These are phyloP conservation scores for Syritta pipiens DNA, from an alignment of 2,888 invertebrate genomes.

Conservation along the genomic window DNA sequence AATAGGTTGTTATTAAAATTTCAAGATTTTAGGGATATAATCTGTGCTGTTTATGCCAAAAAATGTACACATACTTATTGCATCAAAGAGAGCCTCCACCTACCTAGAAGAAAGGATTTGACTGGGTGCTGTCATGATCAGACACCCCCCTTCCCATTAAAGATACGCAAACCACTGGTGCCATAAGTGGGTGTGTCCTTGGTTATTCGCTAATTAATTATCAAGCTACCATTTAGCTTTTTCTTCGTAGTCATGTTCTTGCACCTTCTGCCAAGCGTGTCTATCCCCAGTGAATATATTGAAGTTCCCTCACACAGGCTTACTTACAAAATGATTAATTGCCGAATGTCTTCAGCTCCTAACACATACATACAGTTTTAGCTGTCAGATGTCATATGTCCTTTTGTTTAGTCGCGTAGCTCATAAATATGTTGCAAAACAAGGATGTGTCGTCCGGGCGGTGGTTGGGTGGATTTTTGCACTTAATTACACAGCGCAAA, in stretches of 20 bases:
- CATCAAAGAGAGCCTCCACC: too few relatives aligned
- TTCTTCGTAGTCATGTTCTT: slow-evolving; percentile 25
- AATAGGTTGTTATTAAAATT: too few relatives aligned
- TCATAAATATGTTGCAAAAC: slow-evolving; percentile 62
- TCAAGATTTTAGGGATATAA: too few relatives aligned
- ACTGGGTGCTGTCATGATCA: neutral
- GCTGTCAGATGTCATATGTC: slow-evolving; percentile 23
- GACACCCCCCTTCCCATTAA: neutral
- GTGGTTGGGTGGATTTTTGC: slow-evolving; percentile 47
- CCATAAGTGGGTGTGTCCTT: slow-evolving; percentile 44
- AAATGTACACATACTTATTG: too few relatives aligned
- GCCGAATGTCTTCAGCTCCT: slow-evolving; percentile 22
- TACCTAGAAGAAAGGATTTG: too few relatives aligned
- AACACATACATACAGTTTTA: slow-evolving; percentile 3
- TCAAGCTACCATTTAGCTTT: slow-evolving; percentile 16
- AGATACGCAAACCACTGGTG: slow-evolving; percentile 13
- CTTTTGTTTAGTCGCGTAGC: slow-evolving; percentile 46
- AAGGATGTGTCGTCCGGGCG: slow-evolving; percentile 44
- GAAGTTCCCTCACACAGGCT: slow-evolving; percentile 12
- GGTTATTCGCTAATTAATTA: slow-evolving; percentile 53
- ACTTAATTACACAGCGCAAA: slow-evolving; percentile 55
- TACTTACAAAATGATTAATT: slow-evolving; percentile 58
- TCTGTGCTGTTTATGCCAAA: too few relatives aligned
- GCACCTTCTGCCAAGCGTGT: slow-evolving; percentile 12
- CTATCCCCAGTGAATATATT: slow-evolving; percentile 26